Evolutionary conservation across 2,888 invertebrate genomes (phyloP).

Genomic region (Drosophila multiciliata): DNA sequence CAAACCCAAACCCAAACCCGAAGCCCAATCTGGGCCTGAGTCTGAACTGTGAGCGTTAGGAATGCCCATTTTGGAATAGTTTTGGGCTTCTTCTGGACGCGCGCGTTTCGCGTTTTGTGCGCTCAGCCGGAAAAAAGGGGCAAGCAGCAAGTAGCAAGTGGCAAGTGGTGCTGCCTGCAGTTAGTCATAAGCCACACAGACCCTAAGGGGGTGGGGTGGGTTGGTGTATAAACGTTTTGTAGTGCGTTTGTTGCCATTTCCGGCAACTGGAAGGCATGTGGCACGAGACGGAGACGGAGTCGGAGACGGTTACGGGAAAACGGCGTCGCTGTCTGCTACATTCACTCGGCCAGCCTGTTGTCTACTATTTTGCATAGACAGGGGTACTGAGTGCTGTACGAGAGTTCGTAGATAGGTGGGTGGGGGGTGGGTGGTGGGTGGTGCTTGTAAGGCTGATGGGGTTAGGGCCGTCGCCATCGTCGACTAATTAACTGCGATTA

Average conservation of each 20-base stretch:
- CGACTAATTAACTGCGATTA: conserved; percentile 85
- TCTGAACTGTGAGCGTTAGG: conserved; percentile 3
- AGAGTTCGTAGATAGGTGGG: not conserved
- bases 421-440: not conserved
- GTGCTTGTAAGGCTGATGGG: conserved; percentile 5
- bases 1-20: not conserved
- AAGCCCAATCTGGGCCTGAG: conserved; percentile 4
- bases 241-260: conserved; percentile 81
- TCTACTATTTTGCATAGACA: conserved; percentile 75
- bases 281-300: conserved; percentile 14
- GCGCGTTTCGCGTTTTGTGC: conserved; percentile 53
- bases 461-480: conserved; percentile 71
- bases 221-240: conserved; percentile 64
- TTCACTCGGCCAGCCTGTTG: conserved; percentile 38
- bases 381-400: not conserved
- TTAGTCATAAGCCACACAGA: conserved; percentile 68
- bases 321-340: conserved; percentile 48
- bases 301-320: conserved; percentile 14
- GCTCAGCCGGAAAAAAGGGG: conserved; percentile 59
- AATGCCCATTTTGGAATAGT: conserved; percentile 26
- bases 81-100: conserved; percentile 13
- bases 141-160: not conserved
- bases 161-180: conserved; percentile 51
- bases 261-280: conserved; percentile 51
- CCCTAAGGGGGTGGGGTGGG: not conserved